phyloP scores from a whole-genome alignment of 2,797 vertebrate genomes.

The Hoplostethus mediterraneus region DNA sequence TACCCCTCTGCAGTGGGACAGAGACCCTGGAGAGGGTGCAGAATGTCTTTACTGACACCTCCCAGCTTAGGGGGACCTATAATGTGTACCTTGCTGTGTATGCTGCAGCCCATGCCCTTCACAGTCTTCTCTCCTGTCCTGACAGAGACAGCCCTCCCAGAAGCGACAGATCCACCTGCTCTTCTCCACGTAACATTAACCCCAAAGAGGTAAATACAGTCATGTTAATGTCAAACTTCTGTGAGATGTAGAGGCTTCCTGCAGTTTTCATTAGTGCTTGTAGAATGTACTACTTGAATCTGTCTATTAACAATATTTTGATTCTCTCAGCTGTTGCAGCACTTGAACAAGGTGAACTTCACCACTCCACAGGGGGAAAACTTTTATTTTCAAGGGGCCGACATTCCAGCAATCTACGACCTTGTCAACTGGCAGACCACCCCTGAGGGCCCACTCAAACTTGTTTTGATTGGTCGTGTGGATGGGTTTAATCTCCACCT shows the following conservation, averaged over 20 bases:
- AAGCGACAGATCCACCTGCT: conserved; percentile 56
- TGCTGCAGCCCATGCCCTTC: conserved; percentile 80
- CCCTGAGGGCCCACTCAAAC: conserved; percentile 56
- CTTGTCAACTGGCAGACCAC: conserved; percentile 84
- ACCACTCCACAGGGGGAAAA: conserved; percentile 77
- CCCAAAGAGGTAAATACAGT: conserved; percentile 66
- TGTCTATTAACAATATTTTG: neutral
- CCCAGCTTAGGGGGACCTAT: conserved; percentile 76
- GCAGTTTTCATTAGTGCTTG: too few relatives aligned
- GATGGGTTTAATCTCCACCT: conserved; percentile 75
- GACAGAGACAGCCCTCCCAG: conserved; percentile 22
- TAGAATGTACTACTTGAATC: too few relatives aligned
- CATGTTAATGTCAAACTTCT: neutral
- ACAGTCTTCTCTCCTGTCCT: conserved; percentile 75
- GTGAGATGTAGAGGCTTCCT: too few relatives aligned
- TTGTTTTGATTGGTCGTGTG: conserved; percentile 75
- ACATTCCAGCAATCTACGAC: conserved; percentile 81
- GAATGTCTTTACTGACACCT: conserved; percentile 73
- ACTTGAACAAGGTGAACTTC: conserved; percentile 76
- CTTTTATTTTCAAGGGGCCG: conserved; percentile 79
- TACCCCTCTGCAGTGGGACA: conserved; percentile 68
- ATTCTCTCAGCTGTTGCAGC: conserved; percentile 70
- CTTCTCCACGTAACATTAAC: conserved; percentile 58
- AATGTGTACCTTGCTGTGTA: conserved; percentile 84
- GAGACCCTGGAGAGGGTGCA: conserved; percentile 71